A percentile compares a stretch with the other conserved stretches of the same genome.
Evolutionary conservation across 64 coral and sea anemone species (phyloP).

Genomic region (Hydrozoanthus tunicans): DNA sequence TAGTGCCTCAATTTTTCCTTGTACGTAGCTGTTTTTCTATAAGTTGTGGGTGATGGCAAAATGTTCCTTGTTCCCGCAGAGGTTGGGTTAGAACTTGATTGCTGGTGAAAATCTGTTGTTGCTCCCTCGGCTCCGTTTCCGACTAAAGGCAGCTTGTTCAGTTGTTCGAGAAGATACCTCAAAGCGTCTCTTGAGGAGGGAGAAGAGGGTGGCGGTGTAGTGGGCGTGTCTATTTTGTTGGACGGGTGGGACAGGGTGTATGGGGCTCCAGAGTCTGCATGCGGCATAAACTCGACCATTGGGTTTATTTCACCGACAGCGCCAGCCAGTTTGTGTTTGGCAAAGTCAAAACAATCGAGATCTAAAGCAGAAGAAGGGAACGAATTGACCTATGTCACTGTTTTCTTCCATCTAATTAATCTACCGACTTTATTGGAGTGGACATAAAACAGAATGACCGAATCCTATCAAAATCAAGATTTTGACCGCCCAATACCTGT

Average conservation of each 20-base stretch:
- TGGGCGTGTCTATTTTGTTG: slow-evolving; percentile 13
- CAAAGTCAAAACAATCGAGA: slow-evolving; percentile 84
- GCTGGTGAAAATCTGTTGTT: not conserved
- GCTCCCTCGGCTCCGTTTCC: not conserved
- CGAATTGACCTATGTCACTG: no score
- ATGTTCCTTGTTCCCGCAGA: not conserved
- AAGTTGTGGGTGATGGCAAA: not conserved
- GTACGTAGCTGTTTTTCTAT: slow-evolving; percentile 48
- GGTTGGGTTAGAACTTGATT: not conserved
- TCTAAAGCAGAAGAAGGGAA: slow-evolving; percentile 50
- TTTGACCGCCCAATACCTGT: no score
- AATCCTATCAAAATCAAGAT: no score
- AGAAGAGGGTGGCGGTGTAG: not conserved
- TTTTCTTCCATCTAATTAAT: no score
- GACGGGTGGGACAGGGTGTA: slow-evolving; percentile 60
- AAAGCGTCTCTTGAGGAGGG: slow-evolving; percentile 35
- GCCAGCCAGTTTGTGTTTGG: slow-evolving; percentile 50
- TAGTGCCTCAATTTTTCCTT: slow-evolving; percentile 72
- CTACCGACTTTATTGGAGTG: no score
- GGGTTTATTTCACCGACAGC: slow-evolving; percentile 89
- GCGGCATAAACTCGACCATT: slow-evolving; percentile 92
- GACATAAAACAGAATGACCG: no score
- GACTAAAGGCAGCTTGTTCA: slow-evolving; percentile 72
- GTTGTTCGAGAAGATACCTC: slow-evolving; percentile 69
- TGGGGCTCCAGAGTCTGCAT: slow-evolving; percentile 49